Evolutionary conservation across 2,113 vertebrate genomes (phyloP).

Genomic region (Pitta sordida): DNA sequence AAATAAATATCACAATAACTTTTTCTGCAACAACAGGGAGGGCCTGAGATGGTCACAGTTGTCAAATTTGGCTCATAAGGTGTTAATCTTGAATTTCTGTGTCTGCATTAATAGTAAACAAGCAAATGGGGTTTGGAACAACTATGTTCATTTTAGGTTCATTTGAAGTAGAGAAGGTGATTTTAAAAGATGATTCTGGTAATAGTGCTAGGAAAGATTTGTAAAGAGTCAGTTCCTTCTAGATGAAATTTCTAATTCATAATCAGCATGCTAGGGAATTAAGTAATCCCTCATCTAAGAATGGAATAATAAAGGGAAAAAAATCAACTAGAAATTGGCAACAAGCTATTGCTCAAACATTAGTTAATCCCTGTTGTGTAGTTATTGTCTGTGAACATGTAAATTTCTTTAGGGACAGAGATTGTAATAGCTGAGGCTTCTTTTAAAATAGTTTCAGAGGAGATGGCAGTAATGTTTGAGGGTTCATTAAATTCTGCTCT

Average conservation of each 20-base stretch:
- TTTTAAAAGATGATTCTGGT: not conserved
- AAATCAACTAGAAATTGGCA: not conserved
- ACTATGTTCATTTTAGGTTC: not conserved
- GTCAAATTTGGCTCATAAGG: not conserved
- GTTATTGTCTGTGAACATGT: not conserved
- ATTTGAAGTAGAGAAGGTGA: not conserved
- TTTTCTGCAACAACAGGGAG: not conserved
- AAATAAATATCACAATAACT: not conserved
- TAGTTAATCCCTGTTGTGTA: not conserved
- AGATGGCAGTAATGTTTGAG: conserved; percentile 52
- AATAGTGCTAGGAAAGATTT: not conserved
- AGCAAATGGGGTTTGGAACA: not conserved
- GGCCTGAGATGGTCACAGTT: not conserved
- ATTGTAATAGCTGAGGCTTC: conserved; percentile 44
- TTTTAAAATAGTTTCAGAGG: conserved; percentile 31
- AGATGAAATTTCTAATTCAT: conserved; percentile 14
- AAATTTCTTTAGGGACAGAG: conserved; percentile 14
- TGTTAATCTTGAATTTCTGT: conserved; percentile 1
- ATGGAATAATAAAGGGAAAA: not conserved
- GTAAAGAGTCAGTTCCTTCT: not conserved
- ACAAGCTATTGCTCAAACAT: not conserved
- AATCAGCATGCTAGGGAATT: not conserved
- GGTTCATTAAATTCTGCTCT: conserved; percentile 64
- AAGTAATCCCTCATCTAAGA: conserved; percentile 21
- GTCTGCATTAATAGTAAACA: not conserved